Evolutionary conservation across 2,797 vertebrate species (phyloP).

Genomic region (Dicrostonyx torquatus): DNA sequence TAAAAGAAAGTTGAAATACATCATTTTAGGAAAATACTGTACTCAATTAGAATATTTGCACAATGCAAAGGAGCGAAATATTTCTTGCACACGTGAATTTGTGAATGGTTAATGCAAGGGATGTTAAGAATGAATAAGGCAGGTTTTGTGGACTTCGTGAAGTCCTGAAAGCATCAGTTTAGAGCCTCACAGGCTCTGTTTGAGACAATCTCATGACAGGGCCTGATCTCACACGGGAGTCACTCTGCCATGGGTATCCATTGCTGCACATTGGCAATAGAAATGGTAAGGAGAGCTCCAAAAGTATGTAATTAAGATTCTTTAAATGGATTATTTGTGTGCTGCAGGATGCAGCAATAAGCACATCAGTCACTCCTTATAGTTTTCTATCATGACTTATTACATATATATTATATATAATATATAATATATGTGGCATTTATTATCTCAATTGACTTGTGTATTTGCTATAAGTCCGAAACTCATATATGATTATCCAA

Average conservation of each 20-base stretch:
- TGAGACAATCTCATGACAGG: not conserved
- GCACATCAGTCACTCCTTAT: not conserved
- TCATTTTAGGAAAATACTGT: not conserved
- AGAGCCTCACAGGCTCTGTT: fast-evolving
- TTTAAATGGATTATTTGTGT: not conserved
- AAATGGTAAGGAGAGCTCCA: not conserved
- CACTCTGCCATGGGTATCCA: not conserved
- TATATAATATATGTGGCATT: constrained; percentile 50
- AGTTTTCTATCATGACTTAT: constrained; percentile 13
- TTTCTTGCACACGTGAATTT: not conserved
- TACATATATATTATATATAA: constrained; percentile 47
- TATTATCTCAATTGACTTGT: constrained; percentile 4
- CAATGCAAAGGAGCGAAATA: not conserved
- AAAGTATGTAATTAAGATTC: not conserved
- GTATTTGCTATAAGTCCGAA: not conserved
- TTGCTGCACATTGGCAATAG: fast-evolving
- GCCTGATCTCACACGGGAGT: not conserved
- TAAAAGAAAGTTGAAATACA: not conserved
- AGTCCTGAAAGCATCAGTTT: not conserved
- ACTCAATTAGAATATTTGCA: not conserved
- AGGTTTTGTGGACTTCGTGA: not conserved
- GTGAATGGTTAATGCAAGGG: not conserved
- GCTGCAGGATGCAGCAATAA: too few species aligned
- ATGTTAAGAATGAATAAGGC: not conserved
- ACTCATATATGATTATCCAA: not conserved